Evolutionary conservation across 1,140 invertebrate species (phyloP), one percentile per base, ranked within the genome.

Genomic region (Pinna nobilis): DNA sequence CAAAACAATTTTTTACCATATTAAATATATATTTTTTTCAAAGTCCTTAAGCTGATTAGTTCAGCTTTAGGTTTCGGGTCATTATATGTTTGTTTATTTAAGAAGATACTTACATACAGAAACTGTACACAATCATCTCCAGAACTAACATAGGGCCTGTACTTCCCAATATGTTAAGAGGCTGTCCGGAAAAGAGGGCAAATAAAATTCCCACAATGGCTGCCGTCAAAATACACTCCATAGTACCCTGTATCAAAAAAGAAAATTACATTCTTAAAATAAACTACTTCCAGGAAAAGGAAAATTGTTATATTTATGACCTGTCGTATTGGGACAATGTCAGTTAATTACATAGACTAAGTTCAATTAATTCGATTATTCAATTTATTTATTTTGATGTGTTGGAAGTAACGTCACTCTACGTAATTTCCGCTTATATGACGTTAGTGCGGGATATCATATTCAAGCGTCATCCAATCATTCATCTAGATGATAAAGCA

Each of bases 191-290:
- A 60, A 87, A 86, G 63, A 87, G 67, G 1, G 86, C 84, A 89
- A 98, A 99, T 25, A 95, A 92, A 78, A 99, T 92, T 2, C 98
- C 98, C 86, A 96, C 98, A 20, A 99, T 93, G 83, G 98, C 97
- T 60, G 97, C 98, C 51, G 97, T 96, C 55, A 99, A 92, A 7
- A 99, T 91, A 65, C 97, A 99, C 89, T 99, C 98, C 95, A 99
- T 98, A 0, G 98, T 97, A 0, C 97, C 98, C 91, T 92, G 74
- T 23, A 85, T 70, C 70, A 64, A 57, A 49, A 64, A 23, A 20
- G 23, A 53, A 9, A 13, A 53, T 23, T 28, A 25, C 25, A 1
- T n/a, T n/a, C n/a, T n/a, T n/a, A n/a, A n/a, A n/a, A n/a, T n/a
- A n/a, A n/a, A n/a, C n/a, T n/a, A n/a, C n/a, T n/a, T n/a, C n/a